phyloP scores from a whole-genome alignment of 2,797 vertebrate species.

The Scarus forsteni region DNA sequence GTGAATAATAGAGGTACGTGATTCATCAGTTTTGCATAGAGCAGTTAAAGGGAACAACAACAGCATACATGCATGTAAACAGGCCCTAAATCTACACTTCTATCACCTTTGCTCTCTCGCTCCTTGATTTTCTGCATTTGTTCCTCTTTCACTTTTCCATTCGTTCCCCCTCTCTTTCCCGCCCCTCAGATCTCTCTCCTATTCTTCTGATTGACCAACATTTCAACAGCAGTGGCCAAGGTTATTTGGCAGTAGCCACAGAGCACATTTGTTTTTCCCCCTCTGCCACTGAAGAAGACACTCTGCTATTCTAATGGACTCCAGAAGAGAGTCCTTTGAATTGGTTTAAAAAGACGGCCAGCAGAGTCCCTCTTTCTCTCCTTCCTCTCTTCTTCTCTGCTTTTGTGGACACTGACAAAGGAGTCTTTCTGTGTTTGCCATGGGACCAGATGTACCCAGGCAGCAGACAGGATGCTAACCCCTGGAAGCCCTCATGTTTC shows the following conservation, averaged over 20 bases:
- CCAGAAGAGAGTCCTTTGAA: constrained; percentile 77
- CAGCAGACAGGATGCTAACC: constrained; percentile 65
- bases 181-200: constrained; percentile 25
- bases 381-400: constrained; percentile 58
- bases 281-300: constrained; percentile 75
- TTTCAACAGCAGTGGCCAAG: constrained; percentile 70
- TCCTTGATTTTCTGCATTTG: constrained; percentile 15
- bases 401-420: constrained; percentile 73
- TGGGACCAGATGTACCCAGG: constrained; percentile 74
- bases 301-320: constrained; percentile 74
- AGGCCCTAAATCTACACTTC: neutral
- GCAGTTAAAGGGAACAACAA: no score
- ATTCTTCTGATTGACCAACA: constrained; percentile 58
- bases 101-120: neutral
- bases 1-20: no score
- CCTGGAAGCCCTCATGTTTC: constrained; percentile 52
- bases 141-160: constrained; percentile 7
- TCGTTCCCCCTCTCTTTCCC: constrained; percentile 33
- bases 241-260: constrained; percentile 79
- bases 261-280: constrained; percentile 80
- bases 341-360: constrained; percentile 65
- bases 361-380: constrained; percentile 67
- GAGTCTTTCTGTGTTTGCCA: constrained; percentile 70
- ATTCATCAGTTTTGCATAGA: no score
- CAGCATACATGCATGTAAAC: no score